These are phyloP conservation scores for Alviniconcha strummeri DNA, from an alignment of 2,888 invertebrate species.

Conservation along the genomic window DNA sequence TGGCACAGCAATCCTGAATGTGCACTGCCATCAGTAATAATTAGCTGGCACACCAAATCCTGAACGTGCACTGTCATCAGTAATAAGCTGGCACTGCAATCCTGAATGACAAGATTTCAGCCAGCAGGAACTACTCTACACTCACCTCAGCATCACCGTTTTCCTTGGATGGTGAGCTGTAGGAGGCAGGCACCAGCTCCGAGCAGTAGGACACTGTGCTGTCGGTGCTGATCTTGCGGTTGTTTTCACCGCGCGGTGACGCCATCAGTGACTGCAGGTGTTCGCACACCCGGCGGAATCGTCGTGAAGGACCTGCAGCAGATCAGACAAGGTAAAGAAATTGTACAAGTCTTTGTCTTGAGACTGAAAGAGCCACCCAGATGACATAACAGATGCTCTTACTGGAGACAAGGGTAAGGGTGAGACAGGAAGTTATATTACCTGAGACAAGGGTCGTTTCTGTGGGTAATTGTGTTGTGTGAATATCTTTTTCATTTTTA, in stretches of 20 bases:
- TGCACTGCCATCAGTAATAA: no score
- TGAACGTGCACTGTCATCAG: no score
- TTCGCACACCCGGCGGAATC: slow-evolving; percentile 96
- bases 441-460: slow-evolving; percentile 86
- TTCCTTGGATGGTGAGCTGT: slow-evolving; percentile 60
- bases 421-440: slow-evolving; percentile 82
- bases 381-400: slow-evolving; percentile 34
- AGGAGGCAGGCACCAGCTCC: slow-evolving; percentile 64
- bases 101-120: no score
- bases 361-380: no score
- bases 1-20: no score
- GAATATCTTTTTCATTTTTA: no score
- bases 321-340: not conserved
- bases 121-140: not conserved
- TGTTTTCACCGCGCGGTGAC: slow-evolving; percentile 66
- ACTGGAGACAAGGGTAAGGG: slow-evolving; percentile 95
- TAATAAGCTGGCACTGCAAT: no score
- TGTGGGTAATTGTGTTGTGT: slow-evolving; percentile 77
- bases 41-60: no score
- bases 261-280: slow-evolving; percentile 84
- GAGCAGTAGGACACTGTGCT: slow-evolving; percentile 67
- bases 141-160: slow-evolving; percentile 64
- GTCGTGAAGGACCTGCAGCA: slow-evolving; percentile 89
- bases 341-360: no score
- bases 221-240: slow-evolving; percentile 71